Evolutionary conservation across 1,140 invertebrate species (phyloP).

Genomic region (Macrobrachium nipponense): DNA sequence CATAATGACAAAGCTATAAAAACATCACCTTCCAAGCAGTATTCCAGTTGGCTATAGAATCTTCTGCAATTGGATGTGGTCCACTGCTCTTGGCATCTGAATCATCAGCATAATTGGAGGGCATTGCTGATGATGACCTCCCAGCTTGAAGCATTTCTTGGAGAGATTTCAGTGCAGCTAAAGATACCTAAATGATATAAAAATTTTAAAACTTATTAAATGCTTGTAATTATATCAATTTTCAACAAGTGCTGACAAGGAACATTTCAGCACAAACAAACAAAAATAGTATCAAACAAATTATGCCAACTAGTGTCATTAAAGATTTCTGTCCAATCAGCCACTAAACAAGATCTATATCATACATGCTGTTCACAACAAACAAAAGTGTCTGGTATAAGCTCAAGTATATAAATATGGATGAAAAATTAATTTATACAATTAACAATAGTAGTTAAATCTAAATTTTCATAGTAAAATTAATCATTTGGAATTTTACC

Average conservation of each 20-base stretch:
- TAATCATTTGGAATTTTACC: too few species aligned
- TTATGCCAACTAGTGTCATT: too few species aligned
- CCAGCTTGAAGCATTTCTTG: slow-evolving; percentile 87
- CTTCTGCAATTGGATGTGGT: slow-evolving; percentile 44
- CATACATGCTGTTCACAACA: neutral
- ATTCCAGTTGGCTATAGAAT: slow-evolving; percentile 64
- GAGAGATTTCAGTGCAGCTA: slow-evolving; percentile 94
- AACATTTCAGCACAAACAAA: neutral
- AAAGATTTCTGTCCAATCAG: too few species aligned
- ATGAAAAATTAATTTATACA: too few species aligned
- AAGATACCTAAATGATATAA: slow-evolving; percentile 77
- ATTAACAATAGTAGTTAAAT: too few species aligned
- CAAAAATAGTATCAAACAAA: neutral
- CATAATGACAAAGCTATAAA: neutral
- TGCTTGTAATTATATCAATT: neutral
- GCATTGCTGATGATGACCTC: slow-evolving; percentile 31
- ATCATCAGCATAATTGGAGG: slow-evolving; percentile 16
- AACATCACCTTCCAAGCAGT: slow-evolving; percentile 63
- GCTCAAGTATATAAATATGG: too few species aligned
- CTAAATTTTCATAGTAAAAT: too few species aligned
- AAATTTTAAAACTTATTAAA: neutral
- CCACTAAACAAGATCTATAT: neutral
- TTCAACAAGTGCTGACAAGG: neutral
- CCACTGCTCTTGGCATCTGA: slow-evolving; percentile 2
- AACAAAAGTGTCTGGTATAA: too few species aligned